A percentile compares a stretch with the other conserved stretches of the same genome.
phyloP scores from a whole-genome alignment of 2,797 vertebrate genomes.

The Dicrostonyx torquatus region DNA sequence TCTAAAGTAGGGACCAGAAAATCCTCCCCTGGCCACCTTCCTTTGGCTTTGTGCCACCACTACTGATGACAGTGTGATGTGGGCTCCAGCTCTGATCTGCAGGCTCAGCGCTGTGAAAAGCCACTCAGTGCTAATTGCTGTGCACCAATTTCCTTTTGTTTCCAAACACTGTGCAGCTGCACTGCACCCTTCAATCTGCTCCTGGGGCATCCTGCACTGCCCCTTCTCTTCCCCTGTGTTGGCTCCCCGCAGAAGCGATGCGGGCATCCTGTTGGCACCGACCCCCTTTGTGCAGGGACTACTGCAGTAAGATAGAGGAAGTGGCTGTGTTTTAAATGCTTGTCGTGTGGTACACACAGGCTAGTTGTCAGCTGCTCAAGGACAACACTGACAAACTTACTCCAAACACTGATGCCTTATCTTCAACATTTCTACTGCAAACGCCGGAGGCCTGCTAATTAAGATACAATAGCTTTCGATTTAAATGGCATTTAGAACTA shows the following conservation, averaged over 20 bases:
- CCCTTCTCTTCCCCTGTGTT: not conserved
- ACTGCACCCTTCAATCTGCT: not conserved
- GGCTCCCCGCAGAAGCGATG: not conserved
- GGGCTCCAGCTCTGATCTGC: not conserved
- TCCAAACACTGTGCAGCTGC: conserved; percentile 64
- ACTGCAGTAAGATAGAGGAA: not conserved
- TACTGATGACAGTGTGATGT: not conserved
- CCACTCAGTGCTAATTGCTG: conserved; percentile 44
- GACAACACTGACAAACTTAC: not conserved
- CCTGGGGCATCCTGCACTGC: not conserved
- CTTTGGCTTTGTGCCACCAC: not conserved
- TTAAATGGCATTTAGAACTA: conserved; percentile 47
- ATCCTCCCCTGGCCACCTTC: not conserved
- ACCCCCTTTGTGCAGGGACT: not conserved
- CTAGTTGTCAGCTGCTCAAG: not conserved
- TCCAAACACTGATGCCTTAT: not conserved
- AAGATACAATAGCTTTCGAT: conserved; percentile 40
- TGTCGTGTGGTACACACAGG: not conserved
- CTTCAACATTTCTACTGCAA: not conserved
- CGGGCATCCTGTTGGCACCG: not conserved
- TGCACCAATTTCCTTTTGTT: conserved; percentile 57
- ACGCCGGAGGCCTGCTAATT: not conserved
- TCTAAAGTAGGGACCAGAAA: not conserved
- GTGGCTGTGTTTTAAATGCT: not conserved
- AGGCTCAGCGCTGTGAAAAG: not conserved